Base-by-base conservation (phyloP, 2,888 invertebrate species). In the Synergus japonicus region DNA sequence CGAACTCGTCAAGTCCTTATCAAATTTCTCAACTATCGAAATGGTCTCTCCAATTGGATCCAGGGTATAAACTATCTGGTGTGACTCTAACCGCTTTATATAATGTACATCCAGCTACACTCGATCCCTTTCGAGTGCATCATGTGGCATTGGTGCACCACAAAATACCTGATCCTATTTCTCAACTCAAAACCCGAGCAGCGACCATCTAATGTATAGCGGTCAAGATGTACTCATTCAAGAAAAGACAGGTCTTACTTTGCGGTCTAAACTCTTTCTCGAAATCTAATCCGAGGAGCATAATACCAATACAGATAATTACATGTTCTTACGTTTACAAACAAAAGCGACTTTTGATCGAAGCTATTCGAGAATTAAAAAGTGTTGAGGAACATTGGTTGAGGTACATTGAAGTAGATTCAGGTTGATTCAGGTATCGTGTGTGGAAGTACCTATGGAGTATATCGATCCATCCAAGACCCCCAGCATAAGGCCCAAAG, bases 81-180 rank as follows among this genome's bases (percentile, higher is more conserved):
- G 13, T 3, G 46, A 15, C 1, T 41, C 10, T 41, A 73, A 73
- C 73, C 54, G 54, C 54, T 73, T 73, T 73, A 73, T 54, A 54
- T 54, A 63, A 58, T 58, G 9, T 18, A 69, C 43, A 66, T 43
- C 46, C 44, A 54, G 41, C 54, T 54, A 12, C 29, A 73, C 54
- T 73, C 54, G 73, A 73, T 73, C n/a, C n/a, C 12, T 49, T 69
- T 29, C 29, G 29, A 69, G 73, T 67, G 73, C 49, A 73, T 73
- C 73, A 29, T 73, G 37, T 73, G 54, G 10, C 73, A 49, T 54
- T 73, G 73, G 54, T n/a, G 54, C 54, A 73, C 73, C 54, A 73
- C 54, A 73, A 73, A 73, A 37, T 54, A 73, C 73, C 73, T 54
- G 73, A 54, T 54, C 73, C 37, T 73, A 49, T 54, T 73, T 49